A percentile compares a stretch with the other conserved stretches of the same genome.
Conservation (phyloP, 2,888 invertebrate species). For the Brenthis daphne region DNA sequence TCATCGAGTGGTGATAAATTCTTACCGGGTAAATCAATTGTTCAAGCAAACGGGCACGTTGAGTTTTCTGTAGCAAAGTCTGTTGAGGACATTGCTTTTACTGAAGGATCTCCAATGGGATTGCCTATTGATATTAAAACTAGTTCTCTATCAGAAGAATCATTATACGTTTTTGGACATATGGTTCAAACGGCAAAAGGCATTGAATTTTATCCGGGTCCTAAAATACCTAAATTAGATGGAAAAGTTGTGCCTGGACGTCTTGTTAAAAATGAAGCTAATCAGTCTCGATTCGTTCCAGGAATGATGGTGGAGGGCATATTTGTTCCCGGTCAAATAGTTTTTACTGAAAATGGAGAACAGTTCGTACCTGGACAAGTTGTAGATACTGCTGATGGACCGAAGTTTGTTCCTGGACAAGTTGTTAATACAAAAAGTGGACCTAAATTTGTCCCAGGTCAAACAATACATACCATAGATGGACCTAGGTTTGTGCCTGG, state of each 20-base stretch:
- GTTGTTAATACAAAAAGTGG: constrained; percentile 86
- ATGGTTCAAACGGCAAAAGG: constrained; percentile 85
- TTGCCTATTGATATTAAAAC: constrained; percentile 83
- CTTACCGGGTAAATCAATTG: constrained; percentile 82
- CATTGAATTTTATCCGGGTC: constrained; percentile 85
- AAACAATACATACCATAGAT: constrained; percentile 86
- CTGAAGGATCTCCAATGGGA: constrained; percentile 79
- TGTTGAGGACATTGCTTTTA: constrained; percentile 80
- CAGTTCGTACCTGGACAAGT: constrained; percentile 88
- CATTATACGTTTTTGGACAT: constrained; percentile 83
- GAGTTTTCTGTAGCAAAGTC: constrained; percentile 83
- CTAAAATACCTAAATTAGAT: constrained; percentile 72
- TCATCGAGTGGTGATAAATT: constrained; percentile 84
- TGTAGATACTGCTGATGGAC: constrained; percentile 85
- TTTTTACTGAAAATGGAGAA: constrained; percentile 86
- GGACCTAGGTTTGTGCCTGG: constrained; percentile 90
- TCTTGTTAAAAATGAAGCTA: constrained; percentile 82
- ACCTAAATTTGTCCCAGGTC: constrained; percentile 86
- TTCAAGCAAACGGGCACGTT: constrained; percentile 74
- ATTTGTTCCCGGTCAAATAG: constrained; percentile 87
- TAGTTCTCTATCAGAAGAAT: constrained; percentile 75
- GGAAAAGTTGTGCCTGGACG: constrained; percentile 85
- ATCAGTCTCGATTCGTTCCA: constrained; percentile 85
- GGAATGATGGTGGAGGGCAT: constrained; percentile 86
- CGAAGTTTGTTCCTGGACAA: constrained; percentile 90